Conservation (phyloP, 2,888 invertebrate genomes). For the Acronicta aceris region DNA sequence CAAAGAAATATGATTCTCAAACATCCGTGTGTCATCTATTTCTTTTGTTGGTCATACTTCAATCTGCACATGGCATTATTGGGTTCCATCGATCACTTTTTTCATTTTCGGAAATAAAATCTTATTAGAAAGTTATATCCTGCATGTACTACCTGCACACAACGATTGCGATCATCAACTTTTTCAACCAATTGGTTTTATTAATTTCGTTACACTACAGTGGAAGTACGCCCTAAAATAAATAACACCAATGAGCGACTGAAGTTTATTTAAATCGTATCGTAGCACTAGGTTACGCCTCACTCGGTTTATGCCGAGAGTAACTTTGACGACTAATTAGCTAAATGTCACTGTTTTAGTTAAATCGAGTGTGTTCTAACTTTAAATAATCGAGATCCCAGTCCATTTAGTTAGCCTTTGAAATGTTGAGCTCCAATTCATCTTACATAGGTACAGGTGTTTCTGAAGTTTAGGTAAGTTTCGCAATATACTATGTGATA, state of each 20-base stretch:
- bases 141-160: no score
- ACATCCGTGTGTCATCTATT: no score
- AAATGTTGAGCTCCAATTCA: background rate
- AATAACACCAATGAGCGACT: constrained; percentile 31
- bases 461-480: background rate
- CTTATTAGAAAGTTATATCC: no score
- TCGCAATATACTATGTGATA: no score
- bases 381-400: constrained; percentile 3
- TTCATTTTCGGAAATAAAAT: no score
- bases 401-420: background rate
- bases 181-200: no score
- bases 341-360: constrained; percentile 21
- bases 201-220: constrained; percentile 7
- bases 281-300: constrained; percentile 8
- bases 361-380: constrained; percentile 12
- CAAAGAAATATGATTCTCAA: no score
- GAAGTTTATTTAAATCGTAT: constrained; percentile 47
- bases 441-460: background rate
- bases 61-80: no score
- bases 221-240: constrained; percentile 15
- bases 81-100: no score
- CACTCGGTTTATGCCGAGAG: constrained; percentile 19
- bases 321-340: constrained; percentile 39
- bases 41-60: no score
- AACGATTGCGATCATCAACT: no score